Percentiles rank a stretch among this genome's conserved stretches.
phyloP scores from a whole-genome alignment of 2,113 vertebrate genomes.

The Brienomyrus brachyistius region DNA sequence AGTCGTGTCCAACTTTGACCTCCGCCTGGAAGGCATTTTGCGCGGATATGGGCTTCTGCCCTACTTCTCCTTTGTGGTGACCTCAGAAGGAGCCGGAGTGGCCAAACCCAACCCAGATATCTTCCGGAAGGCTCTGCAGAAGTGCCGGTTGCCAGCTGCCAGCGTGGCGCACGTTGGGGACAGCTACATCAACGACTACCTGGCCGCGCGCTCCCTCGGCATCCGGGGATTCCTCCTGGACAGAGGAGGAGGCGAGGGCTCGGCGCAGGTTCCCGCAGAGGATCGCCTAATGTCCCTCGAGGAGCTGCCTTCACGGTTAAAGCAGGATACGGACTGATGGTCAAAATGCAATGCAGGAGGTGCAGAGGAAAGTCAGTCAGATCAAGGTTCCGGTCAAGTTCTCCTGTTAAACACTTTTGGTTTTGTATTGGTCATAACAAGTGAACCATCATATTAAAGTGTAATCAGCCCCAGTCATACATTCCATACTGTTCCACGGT shows the following conservation, averaged over 20 bases:
- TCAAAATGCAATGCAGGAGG: neutral
- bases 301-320: constrained; percentile 49
- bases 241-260: constrained; percentile 26
- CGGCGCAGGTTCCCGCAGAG: constrained; percentile 41
- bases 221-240: constrained; percentile 74
- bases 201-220: constrained; percentile 64
- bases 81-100: constrained; percentile 69
- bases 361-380: neutral
- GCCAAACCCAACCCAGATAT: constrained; percentile 74
- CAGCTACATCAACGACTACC: constrained; percentile 73
- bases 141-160: constrained; percentile 44
- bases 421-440: neutral
- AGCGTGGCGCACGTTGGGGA: constrained; percentile 76
- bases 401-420: neutral
- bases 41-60: constrained; percentile 57
- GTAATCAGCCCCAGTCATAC: neutral
- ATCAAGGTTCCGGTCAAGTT: neutral
- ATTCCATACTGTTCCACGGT: neutral
- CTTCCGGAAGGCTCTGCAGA: constrained; percentile 66
- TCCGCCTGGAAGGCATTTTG: constrained; percentile 69
- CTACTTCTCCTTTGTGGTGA: constrained; percentile 79
- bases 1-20: constrained; percentile 86
- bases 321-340: constrained; percentile 35
- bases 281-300: constrained; percentile 53
- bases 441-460: neutral